phyloP scores from a whole-genome alignment of 2,113 vertebrate species.

The Callocephalon fimbriatum region DNA sequence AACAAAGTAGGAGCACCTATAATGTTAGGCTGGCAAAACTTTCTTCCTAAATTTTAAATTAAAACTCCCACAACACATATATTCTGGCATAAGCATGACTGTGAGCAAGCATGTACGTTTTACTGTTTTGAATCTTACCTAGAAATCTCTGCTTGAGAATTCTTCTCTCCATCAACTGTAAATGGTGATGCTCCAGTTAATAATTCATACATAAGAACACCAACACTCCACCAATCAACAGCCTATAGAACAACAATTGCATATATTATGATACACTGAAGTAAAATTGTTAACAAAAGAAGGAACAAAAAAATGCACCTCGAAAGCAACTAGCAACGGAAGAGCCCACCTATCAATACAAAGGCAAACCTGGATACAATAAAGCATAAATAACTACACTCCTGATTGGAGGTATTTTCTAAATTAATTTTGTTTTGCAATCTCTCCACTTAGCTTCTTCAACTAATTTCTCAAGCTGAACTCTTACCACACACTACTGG shows the following conservation, averaged over 20 bases:
- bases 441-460: background rate
- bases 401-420: background rate
- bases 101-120: background rate
- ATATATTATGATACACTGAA: background rate
- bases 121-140: conserved; percentile 80
- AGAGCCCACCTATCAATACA: background rate
- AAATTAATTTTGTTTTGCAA: background rate
- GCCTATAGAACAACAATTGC: conserved; percentile 79
- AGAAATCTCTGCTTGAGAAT: conserved; percentile 96
- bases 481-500: background rate
- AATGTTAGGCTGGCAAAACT: background rate
- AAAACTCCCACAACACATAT: background rate
- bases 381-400: background rate
- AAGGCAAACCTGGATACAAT: background rate
- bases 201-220: conserved; percentile 97
- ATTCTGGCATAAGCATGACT: background rate
- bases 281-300: background rate
- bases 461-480: background rate
- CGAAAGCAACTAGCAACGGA: background rate
- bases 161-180: conserved; percentile 96
- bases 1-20: background rate
- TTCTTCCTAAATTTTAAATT: background rate
- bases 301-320: background rate
- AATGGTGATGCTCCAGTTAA: conserved; percentile 97
- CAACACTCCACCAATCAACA: conserved; percentile 99